phyloP scores from a whole-genome alignment of 2,113 vertebrate genomes.

The Rhegmatorhina hoffmannsi region DNA sequence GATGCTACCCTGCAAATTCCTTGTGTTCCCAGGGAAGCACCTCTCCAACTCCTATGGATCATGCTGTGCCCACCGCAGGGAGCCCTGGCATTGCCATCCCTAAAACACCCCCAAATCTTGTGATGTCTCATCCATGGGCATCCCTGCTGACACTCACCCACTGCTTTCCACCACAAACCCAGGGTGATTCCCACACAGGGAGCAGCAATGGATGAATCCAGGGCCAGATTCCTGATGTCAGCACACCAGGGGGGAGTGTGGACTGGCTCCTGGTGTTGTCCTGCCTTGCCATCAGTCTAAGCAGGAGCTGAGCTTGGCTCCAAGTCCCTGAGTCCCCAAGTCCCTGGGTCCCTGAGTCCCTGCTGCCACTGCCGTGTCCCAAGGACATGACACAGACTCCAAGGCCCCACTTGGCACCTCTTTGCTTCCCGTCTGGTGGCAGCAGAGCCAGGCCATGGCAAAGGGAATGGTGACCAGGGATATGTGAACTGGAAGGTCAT shows the following conservation, averaged over 20 bases:
- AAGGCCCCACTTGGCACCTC: neutral
- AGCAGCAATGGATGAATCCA: neutral
- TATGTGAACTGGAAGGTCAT: neutral
- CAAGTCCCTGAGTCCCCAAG: neutral
- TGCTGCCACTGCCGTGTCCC: neutral
- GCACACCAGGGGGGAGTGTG: neutral
- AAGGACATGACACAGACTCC: neutral
- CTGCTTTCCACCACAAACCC: neutral
- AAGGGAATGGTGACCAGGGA: neutral
- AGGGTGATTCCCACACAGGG: neutral
- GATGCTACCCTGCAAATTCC: neutral
- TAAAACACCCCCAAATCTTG: neutral
- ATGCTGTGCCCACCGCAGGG: fast-evolving
- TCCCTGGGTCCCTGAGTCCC: neutral
- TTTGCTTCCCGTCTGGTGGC: neutral
- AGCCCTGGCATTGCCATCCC: neutral
- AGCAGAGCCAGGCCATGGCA: fast-evolving
- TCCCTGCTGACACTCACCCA: fast-evolving
- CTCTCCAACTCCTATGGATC: neutral
- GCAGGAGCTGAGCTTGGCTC: neutral
- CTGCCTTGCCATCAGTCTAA: neutral
- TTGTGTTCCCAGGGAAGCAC: fast-evolving
- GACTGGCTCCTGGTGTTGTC: neutral
- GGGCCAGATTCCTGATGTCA: neutral
- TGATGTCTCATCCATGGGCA: neutral